Evolutionary conservation across 2,113 vertebrate genomes (phyloP).

Genomic region (Sturnira hondurensis): DNA sequence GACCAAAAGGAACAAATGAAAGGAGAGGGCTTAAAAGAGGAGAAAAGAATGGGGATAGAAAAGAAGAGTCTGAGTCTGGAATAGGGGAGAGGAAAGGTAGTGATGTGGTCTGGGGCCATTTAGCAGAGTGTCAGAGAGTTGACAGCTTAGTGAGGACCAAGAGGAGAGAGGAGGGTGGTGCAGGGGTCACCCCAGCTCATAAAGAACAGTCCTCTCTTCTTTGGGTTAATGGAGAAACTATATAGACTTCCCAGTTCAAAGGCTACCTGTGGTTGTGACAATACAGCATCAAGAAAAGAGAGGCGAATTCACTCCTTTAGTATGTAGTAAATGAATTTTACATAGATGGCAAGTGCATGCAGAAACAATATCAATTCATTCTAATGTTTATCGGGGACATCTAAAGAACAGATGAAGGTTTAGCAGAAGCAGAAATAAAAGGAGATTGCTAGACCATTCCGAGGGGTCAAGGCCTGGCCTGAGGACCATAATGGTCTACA

Average conservation of each 20-base stretch:
- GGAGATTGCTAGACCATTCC: background rate
- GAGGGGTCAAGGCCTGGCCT: background rate
- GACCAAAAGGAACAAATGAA: background rate
- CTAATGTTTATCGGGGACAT: background rate
- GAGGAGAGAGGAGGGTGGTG: background rate
- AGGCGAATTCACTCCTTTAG: background rate
- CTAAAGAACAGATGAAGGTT: background rate
- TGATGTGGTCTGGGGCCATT: background rate
- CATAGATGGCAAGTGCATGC: background rate
- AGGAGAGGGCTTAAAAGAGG: background rate
- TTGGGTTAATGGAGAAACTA: background rate
- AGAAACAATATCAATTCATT: background rate
- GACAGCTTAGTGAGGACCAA: background rate
- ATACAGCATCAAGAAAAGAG: background rate
- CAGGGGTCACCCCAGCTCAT: no score
- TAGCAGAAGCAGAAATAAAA: background rate
- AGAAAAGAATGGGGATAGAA: background rate
- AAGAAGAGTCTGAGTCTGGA: background rate
- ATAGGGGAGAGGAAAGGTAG: background rate
- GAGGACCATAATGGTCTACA: background rate
- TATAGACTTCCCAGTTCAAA: background rate
- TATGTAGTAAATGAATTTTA: background rate
- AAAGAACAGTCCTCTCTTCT: background rate
- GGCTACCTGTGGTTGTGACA: background rate
- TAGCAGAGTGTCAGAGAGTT: background rate